These are phyloP conservation scores for Neoniphon sammara DNA, from an alignment of 2,797 vertebrate species.

Conservation along the genomic window DNA sequence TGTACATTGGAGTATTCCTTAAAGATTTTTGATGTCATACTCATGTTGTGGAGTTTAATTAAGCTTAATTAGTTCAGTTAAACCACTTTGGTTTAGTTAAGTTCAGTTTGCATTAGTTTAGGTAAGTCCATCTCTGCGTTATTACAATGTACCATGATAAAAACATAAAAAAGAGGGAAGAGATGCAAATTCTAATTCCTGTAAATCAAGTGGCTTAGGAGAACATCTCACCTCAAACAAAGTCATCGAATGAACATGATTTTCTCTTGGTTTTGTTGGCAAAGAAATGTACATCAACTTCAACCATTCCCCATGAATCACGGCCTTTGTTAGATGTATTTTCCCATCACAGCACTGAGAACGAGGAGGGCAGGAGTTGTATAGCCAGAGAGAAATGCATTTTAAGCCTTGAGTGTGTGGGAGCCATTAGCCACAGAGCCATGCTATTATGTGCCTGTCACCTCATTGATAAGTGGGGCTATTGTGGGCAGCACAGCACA, in stretches of 20 bases:
- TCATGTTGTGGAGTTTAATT: too few relatives aligned
- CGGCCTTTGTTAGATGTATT: conserved; percentile 59
- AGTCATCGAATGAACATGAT: not conserved
- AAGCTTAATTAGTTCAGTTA: too few relatives aligned
- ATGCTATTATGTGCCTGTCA: conserved; percentile 78
- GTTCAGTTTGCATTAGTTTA: too few relatives aligned
- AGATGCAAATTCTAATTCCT: too few relatives aligned
- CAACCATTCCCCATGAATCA: conserved; percentile 61
- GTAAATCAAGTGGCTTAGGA: too few relatives aligned
- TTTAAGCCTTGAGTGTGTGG: conserved; percentile 74
- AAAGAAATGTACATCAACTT: conserved; percentile 30
- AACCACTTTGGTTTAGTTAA: too few relatives aligned
- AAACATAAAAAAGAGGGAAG: too few relatives aligned
- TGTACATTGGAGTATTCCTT: too few relatives aligned
- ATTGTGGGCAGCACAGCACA: conserved; percentile 61
- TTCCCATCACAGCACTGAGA: conserved; percentile 54
- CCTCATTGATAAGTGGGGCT: conserved; percentile 72
- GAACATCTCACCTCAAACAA: conserved; percentile 2
- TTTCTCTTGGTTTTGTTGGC: conserved; percentile 23
- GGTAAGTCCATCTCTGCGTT: too few relatives aligned
- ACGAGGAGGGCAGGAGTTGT: conserved; percentile 55
- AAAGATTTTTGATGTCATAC: too few relatives aligned
- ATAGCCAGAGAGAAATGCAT: conserved; percentile 67
- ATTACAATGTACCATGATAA: too few relatives aligned
- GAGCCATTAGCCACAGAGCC: conserved; percentile 73